A percentile compares a stretch with the other conserved stretches of the same genome.
Conservation (phyloP, 2,797 vertebrate species). For the Mormyrops boulengeri region DNA sequence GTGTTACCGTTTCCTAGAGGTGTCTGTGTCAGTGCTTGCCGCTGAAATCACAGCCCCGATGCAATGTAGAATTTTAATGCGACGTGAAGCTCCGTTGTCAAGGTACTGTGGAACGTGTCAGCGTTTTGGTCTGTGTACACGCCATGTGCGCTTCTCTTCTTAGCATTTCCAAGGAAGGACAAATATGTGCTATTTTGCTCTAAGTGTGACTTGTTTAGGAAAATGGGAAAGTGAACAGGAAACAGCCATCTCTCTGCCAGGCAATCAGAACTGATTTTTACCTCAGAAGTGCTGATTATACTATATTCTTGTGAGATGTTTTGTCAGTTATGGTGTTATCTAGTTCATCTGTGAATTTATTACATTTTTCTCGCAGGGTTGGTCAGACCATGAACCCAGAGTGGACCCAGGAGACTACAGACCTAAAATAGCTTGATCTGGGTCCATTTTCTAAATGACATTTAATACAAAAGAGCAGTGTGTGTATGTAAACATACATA, state of each 20-base stretch:
- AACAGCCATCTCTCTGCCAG: conserved; percentile 1
- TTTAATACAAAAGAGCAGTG: neutral
- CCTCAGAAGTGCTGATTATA: conserved; percentile 17
- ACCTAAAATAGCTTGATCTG: neutral
- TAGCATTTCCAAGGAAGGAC: neutral
- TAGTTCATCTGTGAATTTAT: neutral
- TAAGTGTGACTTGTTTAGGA: neutral
- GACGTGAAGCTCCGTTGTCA: neutral
- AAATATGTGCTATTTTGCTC: neutral
- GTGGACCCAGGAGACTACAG: neutral
- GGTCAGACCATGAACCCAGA: neutral
- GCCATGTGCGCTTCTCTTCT: neutral
- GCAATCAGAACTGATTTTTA: conserved; percentile 13
- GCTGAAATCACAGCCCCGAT: neutral
- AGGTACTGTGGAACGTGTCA: neutral
- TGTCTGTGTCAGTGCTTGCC: neutral
- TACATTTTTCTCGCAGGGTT: neutral
- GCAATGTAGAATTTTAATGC: neutral
- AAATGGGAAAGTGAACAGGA: conserved; percentile 8
- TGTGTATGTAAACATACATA: neutral
- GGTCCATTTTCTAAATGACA: neutral
- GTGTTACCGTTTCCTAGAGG: neutral
- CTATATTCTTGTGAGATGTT: neutral
- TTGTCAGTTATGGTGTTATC: neutral
- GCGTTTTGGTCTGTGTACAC: neutral